Evolutionary conservation across 1,140 invertebrate species (phyloP), one percentile per base, ranked within the genome.

Genomic region (Ceratina australensis): DNA sequence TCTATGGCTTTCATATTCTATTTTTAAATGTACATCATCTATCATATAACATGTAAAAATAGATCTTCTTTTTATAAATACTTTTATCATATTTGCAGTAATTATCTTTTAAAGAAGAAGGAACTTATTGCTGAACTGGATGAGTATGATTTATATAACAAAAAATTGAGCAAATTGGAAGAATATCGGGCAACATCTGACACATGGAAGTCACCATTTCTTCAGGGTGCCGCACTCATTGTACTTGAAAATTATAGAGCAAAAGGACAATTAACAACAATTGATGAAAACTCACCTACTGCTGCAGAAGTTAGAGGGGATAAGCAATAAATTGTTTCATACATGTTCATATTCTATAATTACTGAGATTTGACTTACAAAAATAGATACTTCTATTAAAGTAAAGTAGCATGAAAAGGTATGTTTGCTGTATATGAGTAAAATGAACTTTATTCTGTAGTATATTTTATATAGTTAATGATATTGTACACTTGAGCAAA

Each of bases 91-190:
- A n/a, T 10, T 77, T 77, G 0, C 22, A 77, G 74, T 50, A 0
- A n/a, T 1, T 3, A 1, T 47, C 0, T 13, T 0, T 0, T 0
- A 12, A 26, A 18, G 1, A 77, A 22, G 1, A 26, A 20, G 15
- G 18, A 18, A 18, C 0, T 71, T 54, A 61, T 77, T 26, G 0
- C 0, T 16, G 74, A 77, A 18, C 47, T 77, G 5, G 18, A 77
- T n/a, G 74, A 50, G 61, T 0, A 2, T 65, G 18, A 65, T 18
- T 20, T n/a, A 3, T 2, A 0, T 13, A 8, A 15, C 2, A 33
- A 0, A 24, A 2, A 73, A n/a, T 5, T 5, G 18, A 64, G 7
- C 24, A 26, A 10, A 13, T 16, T n/a, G 5, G 67, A 69, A 0
- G 54, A 69, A 57, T 57, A 1, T 57, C 0, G 0, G 0, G 16